A percentile compares a stretch with the other conserved stretches of the same genome.
Evolutionary conservation across 2,113 vertebrate genomes (phyloP).

Genomic region (Nycticebus coucang): DNA sequence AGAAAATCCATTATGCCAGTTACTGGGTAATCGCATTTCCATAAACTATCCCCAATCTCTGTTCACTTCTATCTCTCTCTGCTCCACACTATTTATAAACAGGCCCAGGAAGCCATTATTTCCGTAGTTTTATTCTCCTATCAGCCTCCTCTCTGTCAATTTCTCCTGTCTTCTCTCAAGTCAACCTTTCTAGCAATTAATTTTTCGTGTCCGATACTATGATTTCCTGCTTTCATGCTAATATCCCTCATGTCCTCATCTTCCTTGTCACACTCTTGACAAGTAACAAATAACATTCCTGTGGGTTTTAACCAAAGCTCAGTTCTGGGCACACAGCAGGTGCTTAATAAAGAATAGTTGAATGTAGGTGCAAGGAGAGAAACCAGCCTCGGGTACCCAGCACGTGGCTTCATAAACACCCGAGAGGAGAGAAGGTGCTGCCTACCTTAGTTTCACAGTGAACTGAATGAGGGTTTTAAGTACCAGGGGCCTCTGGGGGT

Average conservation of each 20-base stretch:
- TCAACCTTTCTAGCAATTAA: background rate
- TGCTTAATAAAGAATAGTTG: background rate
- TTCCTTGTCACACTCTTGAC: background rate
- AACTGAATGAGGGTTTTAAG: constrained; percentile 98
- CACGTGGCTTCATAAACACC: background rate
- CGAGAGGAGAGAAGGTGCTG: background rate
- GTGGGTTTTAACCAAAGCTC: background rate
- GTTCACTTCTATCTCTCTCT: background rate
- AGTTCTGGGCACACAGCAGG: background rate
- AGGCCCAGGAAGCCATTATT: background rate
- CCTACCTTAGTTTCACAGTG: constrained; percentile 97
- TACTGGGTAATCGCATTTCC: background rate
- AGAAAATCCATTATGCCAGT: background rate
- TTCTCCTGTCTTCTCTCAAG: background rate
- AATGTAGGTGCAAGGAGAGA: background rate
- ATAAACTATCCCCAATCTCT: background rate
- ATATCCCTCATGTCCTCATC: background rate
- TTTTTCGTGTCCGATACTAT: background rate
- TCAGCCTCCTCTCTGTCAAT: background rate
- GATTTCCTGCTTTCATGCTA: background rate
- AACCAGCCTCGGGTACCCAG: background rate
- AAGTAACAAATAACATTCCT: background rate
- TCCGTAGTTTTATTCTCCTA: background rate
- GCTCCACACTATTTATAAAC: background rate
- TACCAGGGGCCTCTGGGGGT: constrained; percentile 96